Conservation (phyloP, 2,797 vertebrate species). For the Cirrhinus molitorella region DNA sequence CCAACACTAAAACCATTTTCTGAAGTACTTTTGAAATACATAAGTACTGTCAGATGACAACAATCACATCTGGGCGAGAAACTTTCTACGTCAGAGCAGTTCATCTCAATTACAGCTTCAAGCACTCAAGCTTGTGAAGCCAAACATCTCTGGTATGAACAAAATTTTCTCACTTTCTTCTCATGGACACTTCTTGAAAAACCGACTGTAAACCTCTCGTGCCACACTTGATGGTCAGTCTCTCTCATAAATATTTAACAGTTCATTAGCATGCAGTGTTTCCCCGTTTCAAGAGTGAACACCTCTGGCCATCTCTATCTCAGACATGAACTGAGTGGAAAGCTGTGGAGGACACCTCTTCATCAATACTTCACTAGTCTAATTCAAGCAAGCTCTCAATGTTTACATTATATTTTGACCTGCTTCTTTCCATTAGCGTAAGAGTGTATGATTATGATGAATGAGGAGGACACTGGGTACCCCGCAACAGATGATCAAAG, state of each 20-base stretch:
- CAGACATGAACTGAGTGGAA: conserved; percentile 23
- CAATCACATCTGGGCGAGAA: not conserved
- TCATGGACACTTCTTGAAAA: not conserved
- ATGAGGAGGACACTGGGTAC: conserved; percentile 1
- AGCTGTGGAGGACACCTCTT: conserved; percentile 8
- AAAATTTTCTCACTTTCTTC: not conserved
- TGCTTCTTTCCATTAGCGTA: conserved; percentile 30
- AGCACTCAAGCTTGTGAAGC: not conserved
- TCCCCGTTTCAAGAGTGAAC: conserved; percentile 28
- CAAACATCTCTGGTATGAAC: conserved; percentile 4
- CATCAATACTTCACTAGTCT: conserved; percentile 26
- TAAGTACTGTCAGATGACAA: not conserved
- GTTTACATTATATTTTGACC: conserved; percentile 20
- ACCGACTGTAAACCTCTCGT: not conserved
- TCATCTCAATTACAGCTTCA: not conserved
- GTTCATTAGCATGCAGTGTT: conserved; percentile 51
- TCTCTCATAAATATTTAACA: conserved; percentile 69
- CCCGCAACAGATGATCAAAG: conserved; percentile 38
- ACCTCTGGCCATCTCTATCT: conserved; percentile 45
- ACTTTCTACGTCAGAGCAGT: not conserved
- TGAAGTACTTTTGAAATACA: not conserved
- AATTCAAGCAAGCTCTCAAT: conserved; percentile 32
- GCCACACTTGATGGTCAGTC: conserved; percentile 52
- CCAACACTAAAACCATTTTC: not conserved
- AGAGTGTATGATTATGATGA: conserved; percentile 35